Conservation (phyloP, 1,140 invertebrate species). For the Hylyphantes graminicola region DNA sequence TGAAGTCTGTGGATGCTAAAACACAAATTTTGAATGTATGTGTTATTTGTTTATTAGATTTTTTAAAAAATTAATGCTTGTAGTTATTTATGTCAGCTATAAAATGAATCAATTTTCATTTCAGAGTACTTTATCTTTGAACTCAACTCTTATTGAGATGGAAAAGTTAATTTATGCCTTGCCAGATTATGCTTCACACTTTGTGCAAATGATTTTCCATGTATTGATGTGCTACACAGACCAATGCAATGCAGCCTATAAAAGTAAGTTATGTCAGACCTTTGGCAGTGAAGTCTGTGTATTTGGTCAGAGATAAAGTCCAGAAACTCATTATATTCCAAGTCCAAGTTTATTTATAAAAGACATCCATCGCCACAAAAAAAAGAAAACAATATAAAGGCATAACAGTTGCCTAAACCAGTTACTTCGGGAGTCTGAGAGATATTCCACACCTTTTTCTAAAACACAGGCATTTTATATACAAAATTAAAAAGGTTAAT, state of each 20-base stretch:
- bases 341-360: too few species aligned
- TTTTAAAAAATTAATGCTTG: background rate
- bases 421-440: too few species aligned
- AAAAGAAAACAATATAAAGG: too few species aligned
- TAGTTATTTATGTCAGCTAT: background rate
- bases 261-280: too few species aligned
- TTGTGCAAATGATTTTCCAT: slow-evolving; percentile 77
- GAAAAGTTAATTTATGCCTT: slow-evolving; percentile 77
- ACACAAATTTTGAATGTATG: slow-evolving; percentile 79
- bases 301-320: too few species aligned
- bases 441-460: too few species aligned
- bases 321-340: too few species aligned
- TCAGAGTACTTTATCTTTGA: slow-evolving; percentile 79
- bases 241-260: slow-evolving; percentile 80
- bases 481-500: too few species aligned
- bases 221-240: slow-evolving; percentile 80
- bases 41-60: background rate
- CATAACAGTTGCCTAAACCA: too few species aligned
- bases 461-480: too few species aligned
- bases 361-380: too few species aligned
- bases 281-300: too few species aligned
- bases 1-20: slow-evolving; percentile 73
- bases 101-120: slow-evolving; percentile 63
- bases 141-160: slow-evolving; percentile 77
- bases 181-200: slow-evolving; percentile 78